Base-by-base conservation (phyloP, 2,888 invertebrate genomes). In the Cataglyphis cursor region DNA sequence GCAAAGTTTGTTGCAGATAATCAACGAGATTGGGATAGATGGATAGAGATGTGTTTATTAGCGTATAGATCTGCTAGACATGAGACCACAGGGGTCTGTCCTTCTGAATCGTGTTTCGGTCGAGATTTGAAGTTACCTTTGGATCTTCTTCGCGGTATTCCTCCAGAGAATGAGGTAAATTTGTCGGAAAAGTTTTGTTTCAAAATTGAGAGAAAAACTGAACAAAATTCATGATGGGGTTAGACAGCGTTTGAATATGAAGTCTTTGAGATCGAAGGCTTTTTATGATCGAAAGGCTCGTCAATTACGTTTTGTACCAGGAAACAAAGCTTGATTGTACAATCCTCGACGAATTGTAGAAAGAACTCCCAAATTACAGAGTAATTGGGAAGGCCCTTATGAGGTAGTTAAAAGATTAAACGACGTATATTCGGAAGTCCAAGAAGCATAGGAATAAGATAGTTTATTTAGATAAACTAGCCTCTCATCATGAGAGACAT, bases 161-260 rank as follows among this genome's bases (percentile, higher is more conserved):
- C 15, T 44, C 44, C 51, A 5, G 51, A 6, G 1, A n/a, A 51
- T n/a, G 4, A 4, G 8, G 15, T 0, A 18, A 48, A 18, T 51
- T n/a, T 8, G 8, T 51, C 51, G 0, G 8, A n/a, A 15, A 3
- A 44, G 0, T 44, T 83, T 82, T 62, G 78, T 74, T 41, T 62
- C 41, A 0, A 83, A n/a, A 5, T 51, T 51, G 8, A n/a, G n/a
- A n/a, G 0, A 0, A n/a, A 51, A 18, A 51, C n/a, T 51, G 2
- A 8, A n/a, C n/a, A 2, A 51, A n/a, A 6, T 51, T 6, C n/a
- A 51, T n/a, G 1, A 6, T 3, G 15, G 2, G 8, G n/a, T 51
- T 6, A 51, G n/a, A 0, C 4, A 51, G 8, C n/a, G n/a, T 3
- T 6, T 51, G 0, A n/a, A n/a, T 2, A n/a, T 51, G 6, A 51